A percentile compares a stretch with the other conserved stretches of the same genome.
phyloP scores from a whole-genome alignment of 2,888 invertebrate species.

The Trichacis sp. region DNA sequence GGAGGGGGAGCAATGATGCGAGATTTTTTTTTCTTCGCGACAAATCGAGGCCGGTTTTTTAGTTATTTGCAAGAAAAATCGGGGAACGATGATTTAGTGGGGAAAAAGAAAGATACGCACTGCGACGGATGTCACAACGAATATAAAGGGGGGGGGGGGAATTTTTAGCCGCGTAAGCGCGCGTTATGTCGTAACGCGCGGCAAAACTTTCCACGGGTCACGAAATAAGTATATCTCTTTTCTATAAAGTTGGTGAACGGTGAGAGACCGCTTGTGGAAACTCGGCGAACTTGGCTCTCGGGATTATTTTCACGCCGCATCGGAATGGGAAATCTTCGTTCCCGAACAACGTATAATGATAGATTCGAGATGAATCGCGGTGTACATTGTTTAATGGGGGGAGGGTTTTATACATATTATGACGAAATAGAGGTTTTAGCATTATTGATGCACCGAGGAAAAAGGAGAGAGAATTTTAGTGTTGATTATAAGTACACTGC shows the following conservation, averaged over 20 bases:
- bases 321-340: slow-evolving; percentile 31
- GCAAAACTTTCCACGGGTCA: slow-evolving; percentile 12
- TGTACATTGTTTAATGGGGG: too few species aligned
- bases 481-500: too few species aligned
- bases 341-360: too few species aligned
- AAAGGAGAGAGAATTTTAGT: too few species aligned
- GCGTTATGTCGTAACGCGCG: slow-evolving; percentile 7
- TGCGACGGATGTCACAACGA: slow-evolving; percentile 6
- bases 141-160: neutral
- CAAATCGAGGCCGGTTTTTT: too few species aligned
- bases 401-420: too few species aligned
- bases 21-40: too few species aligned
- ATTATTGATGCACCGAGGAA: too few species aligned
- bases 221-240: slow-evolving; percentile 10
- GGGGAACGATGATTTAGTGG: neutral
- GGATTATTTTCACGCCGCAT: slow-evolving; percentile 18
- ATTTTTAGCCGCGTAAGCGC: neutral
- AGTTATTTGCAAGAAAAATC: too few species aligned
- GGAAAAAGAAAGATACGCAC: neutral
- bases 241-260: slow-evolving; percentile 4
- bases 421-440: too few species aligned
- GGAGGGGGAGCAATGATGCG: too few species aligned
- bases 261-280: neutral
- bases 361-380: too few species aligned
- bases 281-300: slow-evolving; percentile 2